A percentile compares a stretch with the other conserved stretches of the same genome.
phyloP scores from a whole-genome alignment of 2,797 vertebrate species.

The Centropyge bicolor region DNA sequence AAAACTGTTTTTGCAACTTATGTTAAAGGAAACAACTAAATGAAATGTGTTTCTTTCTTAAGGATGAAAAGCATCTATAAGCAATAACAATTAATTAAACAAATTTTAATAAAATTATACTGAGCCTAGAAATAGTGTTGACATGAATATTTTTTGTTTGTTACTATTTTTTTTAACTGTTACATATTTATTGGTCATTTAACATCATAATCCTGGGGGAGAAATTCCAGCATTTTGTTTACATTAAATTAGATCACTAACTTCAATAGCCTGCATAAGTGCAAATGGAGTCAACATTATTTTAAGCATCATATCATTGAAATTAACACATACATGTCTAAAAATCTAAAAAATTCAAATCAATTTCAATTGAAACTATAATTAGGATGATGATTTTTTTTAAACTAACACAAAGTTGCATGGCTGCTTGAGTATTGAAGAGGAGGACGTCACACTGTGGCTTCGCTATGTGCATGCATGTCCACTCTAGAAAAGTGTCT shows the following conservation, averaged over 20 bases:
- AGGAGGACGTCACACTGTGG: conserved; percentile 27
- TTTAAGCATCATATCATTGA: background rate
- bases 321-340: background rate
- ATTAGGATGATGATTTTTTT: background rate
- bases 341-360: background rate
- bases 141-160: too few relatives aligned
- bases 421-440: background rate
- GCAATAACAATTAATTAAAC: too few relatives aligned
- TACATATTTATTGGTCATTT: too few relatives aligned
- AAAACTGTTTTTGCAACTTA: background rate
- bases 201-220: too few relatives aligned
- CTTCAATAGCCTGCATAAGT: background rate
- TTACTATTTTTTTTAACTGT: too few relatives aligned
- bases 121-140: too few relatives aligned
- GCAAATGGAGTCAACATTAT: background rate
- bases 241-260: too few relatives aligned
- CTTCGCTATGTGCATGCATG: conserved; percentile 21
- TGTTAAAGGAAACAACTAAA: background rate
- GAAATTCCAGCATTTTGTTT: too few relatives aligned
- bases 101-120: too few relatives aligned
- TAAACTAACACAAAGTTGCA: background rate
- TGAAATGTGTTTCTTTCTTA: background rate
- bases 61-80: background rate
- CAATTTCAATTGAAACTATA: background rate
- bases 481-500: conserved; percentile 5